phyloP scores from a whole-genome alignment of 1,140 invertebrate genomes.

The Formica exsecta region DNA sequence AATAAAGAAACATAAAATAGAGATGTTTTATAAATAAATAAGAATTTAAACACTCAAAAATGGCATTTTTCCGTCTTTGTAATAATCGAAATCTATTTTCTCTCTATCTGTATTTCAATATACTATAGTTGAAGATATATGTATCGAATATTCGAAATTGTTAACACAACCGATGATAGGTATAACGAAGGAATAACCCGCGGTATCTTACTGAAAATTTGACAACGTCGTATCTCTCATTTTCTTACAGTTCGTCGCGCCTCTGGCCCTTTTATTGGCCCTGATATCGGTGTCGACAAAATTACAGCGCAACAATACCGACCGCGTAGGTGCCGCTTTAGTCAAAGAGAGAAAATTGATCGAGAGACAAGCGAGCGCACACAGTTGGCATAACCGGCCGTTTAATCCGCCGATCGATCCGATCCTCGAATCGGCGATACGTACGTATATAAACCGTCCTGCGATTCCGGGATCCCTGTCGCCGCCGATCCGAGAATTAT shows the following conservation, averaged over 20 bases:
- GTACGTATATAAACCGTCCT: too few relatives aligned
- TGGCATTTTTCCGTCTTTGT: too few relatives aligned
- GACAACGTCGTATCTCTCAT: background rate
- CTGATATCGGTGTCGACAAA: slow-evolving; percentile 50
- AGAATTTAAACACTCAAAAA: background rate
- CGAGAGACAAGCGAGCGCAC: slow-evolving; percentile 20
- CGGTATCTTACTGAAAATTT: background rate
- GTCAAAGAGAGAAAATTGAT: slow-evolving; percentile 50
- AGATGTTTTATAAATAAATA: background rate
- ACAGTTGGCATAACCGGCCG: slow-evolving; percentile 39
- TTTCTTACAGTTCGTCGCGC: background rate
- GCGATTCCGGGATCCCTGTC: background rate
- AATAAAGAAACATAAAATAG: background rate
- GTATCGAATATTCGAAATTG: too few relatives aligned
- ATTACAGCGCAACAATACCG: slow-evolving; percentile 62
- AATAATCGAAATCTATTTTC: too few relatives aligned
- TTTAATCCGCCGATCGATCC: slow-evolving; percentile 50
- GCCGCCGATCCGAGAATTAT: background rate
- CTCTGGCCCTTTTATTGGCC: slow-evolving; percentile 10
- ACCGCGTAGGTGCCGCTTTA: slow-evolving; percentile 57
- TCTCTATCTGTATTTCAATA: too few relatives aligned
- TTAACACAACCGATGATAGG: background rate
- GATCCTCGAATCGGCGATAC: slow-evolving; percentile 32
- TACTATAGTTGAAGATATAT: too few relatives aligned
- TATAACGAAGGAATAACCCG: background rate